These are phyloP conservation scores for Cephus sareptanus DNA, from an alignment of 2,888 invertebrate genomes.

Conservation along the genomic window DNA sequence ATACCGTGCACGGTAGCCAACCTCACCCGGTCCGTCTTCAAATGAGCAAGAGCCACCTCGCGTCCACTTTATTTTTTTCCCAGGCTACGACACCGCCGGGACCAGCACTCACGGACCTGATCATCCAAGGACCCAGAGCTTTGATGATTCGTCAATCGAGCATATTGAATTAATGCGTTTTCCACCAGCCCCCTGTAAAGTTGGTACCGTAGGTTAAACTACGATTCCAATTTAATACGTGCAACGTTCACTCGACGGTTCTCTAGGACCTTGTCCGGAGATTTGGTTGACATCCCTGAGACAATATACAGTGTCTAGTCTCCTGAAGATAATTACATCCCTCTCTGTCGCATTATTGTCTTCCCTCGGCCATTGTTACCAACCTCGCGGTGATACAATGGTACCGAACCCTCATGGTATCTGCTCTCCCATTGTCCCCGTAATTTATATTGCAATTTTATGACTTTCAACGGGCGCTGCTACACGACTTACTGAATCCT, in stretches of 20 bases:
- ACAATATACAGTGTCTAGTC: conserved; percentile 35
- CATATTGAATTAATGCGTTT: background rate
- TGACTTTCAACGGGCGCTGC: conserved; percentile 30
- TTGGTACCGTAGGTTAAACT: background rate
- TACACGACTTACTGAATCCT: background rate
- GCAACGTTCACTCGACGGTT: conserved; percentile 12
- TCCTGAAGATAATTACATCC: conserved; percentile 43
- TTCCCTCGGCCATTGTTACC: conserved; percentile 35
- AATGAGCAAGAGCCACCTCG: background rate
- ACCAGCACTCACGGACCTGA: too few species aligned
- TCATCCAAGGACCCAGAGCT: background rate
- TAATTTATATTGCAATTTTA: conserved; percentile 41
- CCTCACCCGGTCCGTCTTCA: background rate
- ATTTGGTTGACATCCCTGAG: conserved; percentile 25
- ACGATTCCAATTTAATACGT: background rate
- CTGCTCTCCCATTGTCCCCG: conserved; percentile 43
- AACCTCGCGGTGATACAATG: conserved; percentile 28
- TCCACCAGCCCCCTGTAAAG: background rate
- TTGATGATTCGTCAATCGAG: too few species aligned
- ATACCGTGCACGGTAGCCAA: background rate
- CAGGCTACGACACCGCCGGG: too few species aligned
- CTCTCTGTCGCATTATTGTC: conserved; percentile 43
- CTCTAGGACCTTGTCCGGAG: conserved; percentile 1
- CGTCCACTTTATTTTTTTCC: too few species aligned
- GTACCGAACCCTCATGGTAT: conserved; percentile 16